Percentiles rank a stretch among this genome's conserved stretches.
Evolutionary conservation across 2,113 vertebrate species (phyloP).

Genomic region (Chauna torquata): DNA sequence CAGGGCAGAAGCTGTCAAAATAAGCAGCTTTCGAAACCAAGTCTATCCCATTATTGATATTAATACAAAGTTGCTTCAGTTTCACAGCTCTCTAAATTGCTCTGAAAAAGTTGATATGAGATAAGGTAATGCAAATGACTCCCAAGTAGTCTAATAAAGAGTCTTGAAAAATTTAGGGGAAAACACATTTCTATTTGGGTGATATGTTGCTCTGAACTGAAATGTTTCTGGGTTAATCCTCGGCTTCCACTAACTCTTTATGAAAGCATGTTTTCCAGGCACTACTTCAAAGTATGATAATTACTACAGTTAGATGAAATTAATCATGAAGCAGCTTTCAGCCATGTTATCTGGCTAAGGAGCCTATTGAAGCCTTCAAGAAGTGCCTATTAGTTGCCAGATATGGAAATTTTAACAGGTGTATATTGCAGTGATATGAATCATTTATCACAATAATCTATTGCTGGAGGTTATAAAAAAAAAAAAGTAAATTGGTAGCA

Average conservation of each 20-base stretch:
- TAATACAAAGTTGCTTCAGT: background rate
- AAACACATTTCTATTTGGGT: constrained; percentile 43
- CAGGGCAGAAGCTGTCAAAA: background rate
- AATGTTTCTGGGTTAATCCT: constrained; percentile 69
- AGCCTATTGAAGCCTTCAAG: constrained; percentile 62
- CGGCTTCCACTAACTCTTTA: constrained; percentile 45
- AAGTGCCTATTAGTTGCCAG: constrained; percentile 61
- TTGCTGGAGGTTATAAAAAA: constrained; percentile 70
- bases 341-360: constrained; percentile 61
- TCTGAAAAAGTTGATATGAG: constrained; percentile 12
- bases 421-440: constrained; percentile 63
- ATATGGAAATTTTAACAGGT: constrained; percentile 71
- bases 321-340: constrained; percentile 75
- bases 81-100: background rate
- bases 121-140: constrained; percentile 48
- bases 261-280: constrained; percentile 66
- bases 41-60: background rate
- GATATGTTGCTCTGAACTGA: constrained; percentile 34
- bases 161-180: constrained; percentile 1
- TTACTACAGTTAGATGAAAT: constrained; percentile 75
- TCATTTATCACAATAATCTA: constrained; percentile 77
- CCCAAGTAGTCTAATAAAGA: background rate
- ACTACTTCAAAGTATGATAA: constrained; percentile 74
- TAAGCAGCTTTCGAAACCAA: background rate
- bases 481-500: constrained; percentile 60